These are phyloP conservation scores for Bombus huntii DNA, from an alignment of 1,140 invertebrate genomes.

Conservation along the genomic window DNA sequence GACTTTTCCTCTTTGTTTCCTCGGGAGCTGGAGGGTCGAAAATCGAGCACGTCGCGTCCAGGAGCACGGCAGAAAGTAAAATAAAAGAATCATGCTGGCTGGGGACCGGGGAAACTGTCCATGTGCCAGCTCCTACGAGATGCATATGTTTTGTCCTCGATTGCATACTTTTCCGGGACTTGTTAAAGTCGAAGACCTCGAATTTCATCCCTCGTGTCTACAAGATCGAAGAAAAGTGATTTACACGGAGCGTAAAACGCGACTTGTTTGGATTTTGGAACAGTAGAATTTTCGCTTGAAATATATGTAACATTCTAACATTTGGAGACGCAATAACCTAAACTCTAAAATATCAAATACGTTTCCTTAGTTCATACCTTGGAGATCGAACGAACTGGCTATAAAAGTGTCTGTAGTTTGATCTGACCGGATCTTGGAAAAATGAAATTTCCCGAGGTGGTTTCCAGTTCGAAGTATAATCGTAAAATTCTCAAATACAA, in stretches of 20 bases:
- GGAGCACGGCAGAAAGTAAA: constrained; percentile 76
- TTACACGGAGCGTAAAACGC: not conserved
- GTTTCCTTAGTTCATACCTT: too few relatives aligned
- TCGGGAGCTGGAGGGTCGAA: constrained; percentile 45
- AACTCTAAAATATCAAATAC: too few relatives aligned
- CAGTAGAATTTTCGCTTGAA: not conserved
- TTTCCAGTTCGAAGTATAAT: too few relatives aligned
- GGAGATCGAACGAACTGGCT: too few relatives aligned
- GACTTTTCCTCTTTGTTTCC: constrained; percentile 44
- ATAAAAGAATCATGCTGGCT: constrained; percentile 82
- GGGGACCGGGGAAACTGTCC: constrained; percentile 67
- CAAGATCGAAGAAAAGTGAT: not conserved
- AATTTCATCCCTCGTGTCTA: not conserved
- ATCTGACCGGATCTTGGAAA: not conserved
- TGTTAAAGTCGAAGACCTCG: constrained; percentile 26
- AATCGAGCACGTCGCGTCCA: constrained; percentile 72
- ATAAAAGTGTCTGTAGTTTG: too few relatives aligned
- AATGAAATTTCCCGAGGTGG: not conserved
- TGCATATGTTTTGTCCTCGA: constrained; percentile 61
- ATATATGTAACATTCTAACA: too few relatives aligned
- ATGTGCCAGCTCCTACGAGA: constrained; percentile 34
- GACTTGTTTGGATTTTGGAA: too few relatives aligned
- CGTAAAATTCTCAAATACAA: too few relatives aligned
- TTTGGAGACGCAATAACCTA: too few relatives aligned
- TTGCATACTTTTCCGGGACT: constrained; percentile 1